A percentile compares a stretch with the other conserved stretches of the same genome.
Evolutionary conservation across 2,113 vertebrate genomes (phyloP).

Genomic region (Okapia johnstoni): DNA sequence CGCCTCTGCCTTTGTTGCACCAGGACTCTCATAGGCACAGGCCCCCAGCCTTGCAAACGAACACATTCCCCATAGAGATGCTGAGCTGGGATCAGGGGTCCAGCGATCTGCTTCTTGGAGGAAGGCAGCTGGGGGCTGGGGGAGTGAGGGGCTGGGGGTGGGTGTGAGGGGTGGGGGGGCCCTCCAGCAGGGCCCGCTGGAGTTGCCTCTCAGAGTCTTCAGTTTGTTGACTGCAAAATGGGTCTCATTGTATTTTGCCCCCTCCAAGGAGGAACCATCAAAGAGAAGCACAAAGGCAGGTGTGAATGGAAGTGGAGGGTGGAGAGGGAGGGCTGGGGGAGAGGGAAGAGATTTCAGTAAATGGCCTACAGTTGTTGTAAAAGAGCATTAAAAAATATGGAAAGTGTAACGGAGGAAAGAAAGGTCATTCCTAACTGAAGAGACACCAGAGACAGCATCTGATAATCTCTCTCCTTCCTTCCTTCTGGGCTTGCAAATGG

Average conservation of each 20-base stretch:
- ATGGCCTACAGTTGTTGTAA: accelerated
- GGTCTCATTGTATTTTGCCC: background rate
- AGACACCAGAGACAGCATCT: too few relatives aligned
- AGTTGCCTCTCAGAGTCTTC: background rate
- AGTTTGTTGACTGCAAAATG: background rate
- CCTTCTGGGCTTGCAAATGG: too few relatives aligned
- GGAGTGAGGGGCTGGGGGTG: background rate
- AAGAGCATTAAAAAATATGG: background rate
- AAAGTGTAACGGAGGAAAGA: background rate
- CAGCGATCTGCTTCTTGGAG: accelerated
- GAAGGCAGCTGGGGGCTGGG: background rate
- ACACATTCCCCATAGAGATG: accelerated
- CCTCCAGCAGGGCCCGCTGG: accelerated
- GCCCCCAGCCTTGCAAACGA: background rate
- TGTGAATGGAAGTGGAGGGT: accelerated
- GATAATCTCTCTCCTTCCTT: background rate
- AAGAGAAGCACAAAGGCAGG: too few relatives aligned
- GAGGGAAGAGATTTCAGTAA: accelerated
- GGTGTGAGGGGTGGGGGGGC: accelerated
- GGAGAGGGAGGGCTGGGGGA: accelerated
- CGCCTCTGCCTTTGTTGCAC: accelerated
- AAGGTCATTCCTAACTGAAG: accelerated
- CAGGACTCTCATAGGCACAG: accelerated
- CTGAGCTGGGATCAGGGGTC: accelerated
- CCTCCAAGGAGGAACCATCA: background rate